Conservation (phyloP, 2,113 vertebrate species). For the Felis chaus region DNA sequence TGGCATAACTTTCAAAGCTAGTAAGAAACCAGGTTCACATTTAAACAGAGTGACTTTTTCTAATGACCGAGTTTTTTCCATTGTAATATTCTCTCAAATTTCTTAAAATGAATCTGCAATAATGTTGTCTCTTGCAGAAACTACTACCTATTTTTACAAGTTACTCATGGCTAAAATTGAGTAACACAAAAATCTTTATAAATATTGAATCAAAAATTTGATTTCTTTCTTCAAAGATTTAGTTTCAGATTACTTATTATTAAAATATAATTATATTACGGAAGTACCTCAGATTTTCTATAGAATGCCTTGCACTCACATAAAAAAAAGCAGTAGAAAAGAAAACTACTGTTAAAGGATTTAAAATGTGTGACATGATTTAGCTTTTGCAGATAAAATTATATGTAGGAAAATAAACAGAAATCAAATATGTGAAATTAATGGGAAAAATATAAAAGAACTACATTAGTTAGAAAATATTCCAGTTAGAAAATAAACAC, state of each 20-base stretch:
- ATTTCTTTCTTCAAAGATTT: background rate
- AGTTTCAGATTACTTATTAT: background rate
- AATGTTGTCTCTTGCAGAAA: background rate
- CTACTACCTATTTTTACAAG: background rate
- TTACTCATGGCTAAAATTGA: background rate
- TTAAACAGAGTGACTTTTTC: background rate
- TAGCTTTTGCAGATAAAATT: background rate
- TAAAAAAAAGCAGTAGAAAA: background rate
- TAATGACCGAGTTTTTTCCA: background rate
- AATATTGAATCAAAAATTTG: background rate
- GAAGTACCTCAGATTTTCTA: background rate
- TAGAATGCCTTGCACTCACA: background rate
- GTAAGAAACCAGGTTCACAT: background rate
- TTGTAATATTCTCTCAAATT: background rate
- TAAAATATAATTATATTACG: background rate
- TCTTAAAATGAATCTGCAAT: background rate
- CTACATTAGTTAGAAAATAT: constrained; percentile 27
- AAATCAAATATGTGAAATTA: constrained; percentile 37
- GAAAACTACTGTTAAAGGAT: background rate
- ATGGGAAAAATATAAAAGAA: constrained; percentile 41
- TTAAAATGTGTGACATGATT: background rate
- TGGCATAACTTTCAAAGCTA: background rate
- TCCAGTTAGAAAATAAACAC: constrained; percentile 54
- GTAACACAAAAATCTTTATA: background rate
- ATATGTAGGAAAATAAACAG: background rate